Evolutionary conservation across 2,888 invertebrate species (phyloP).

Genomic region (Zhengitettix transpicula): DNA sequence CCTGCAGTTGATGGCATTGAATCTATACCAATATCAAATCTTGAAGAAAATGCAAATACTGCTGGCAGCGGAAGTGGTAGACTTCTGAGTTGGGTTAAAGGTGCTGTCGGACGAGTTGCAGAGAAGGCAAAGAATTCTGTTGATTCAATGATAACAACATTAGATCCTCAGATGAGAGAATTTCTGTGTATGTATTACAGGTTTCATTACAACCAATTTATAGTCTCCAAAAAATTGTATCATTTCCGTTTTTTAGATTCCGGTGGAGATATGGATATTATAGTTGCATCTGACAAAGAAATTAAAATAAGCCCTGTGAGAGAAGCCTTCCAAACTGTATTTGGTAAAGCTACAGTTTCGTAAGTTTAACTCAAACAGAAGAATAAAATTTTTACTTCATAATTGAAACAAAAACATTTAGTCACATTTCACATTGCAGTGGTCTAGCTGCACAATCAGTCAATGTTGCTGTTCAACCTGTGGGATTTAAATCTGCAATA

Average conservation of each 20-base stretch:
- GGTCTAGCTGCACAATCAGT: slow-evolving; percentile 42
- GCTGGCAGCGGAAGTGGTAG: slow-evolving; percentile 27
- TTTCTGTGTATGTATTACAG: slow-evolving; percentile 26
- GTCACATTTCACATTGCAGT: slow-evolving; percentile 24
- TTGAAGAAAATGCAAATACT: too few species aligned
- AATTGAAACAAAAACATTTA: not conserved
- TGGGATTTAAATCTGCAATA: slow-evolving; percentile 59
- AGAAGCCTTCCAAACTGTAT: slow-evolving; percentile 63
- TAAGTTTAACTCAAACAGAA: slow-evolving; percentile 25
- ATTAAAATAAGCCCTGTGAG: slow-evolving; percentile 56
- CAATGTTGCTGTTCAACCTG: slow-evolving; percentile 54
- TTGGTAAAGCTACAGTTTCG: slow-evolving; percentile 65
- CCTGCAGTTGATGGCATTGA: too few species aligned
- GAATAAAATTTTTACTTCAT: not conserved
- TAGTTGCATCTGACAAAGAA: slow-evolving; percentile 63
- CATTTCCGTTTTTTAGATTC: slow-evolving; percentile 41
- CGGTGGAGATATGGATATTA: slow-evolving; percentile 58
- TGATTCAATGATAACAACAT: slow-evolving; percentile 69
- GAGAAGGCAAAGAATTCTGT: slow-evolving; percentile 65
- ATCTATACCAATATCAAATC: too few species aligned
- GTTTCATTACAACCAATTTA: not conserved
- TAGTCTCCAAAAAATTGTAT: not conserved
- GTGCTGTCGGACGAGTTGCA: slow-evolving; percentile 39
- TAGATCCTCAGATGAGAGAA: slow-evolving; percentile 82
- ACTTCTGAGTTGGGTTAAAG: slow-evolving; percentile 47